phyloP scores from a whole-genome alignment of 2,888 invertebrate species.

The Pollenia angustigena region DNA sequence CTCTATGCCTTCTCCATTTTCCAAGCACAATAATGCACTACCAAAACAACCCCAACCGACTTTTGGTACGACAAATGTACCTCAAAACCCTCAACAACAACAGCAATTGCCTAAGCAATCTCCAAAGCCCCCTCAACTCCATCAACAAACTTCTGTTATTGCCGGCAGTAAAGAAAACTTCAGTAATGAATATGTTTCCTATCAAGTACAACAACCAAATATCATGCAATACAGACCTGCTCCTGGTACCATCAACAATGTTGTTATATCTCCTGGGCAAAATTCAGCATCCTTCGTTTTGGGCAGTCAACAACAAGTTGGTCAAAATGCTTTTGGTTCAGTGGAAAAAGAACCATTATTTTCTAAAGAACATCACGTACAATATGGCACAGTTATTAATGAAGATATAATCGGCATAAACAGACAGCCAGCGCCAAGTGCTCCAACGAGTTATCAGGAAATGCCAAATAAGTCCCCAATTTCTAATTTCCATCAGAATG shows the following conservation, averaged over 20 bases:
- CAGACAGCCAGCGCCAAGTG: constrained; percentile 71
- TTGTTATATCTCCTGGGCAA: constrained; percentile 87
- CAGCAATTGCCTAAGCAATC: constrained; percentile 59
- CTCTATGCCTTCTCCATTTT: constrained; percentile 82
- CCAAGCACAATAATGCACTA: constrained; percentile 76
- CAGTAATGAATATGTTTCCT: constrained; percentile 83
- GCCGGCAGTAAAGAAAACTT: constrained; percentile 78
- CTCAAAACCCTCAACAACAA: constrained; percentile 33
- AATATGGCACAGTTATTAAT: constrained; percentile 82
- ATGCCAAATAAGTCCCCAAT: constrained; percentile 72
- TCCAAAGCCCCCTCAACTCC: constrained; percentile 52
- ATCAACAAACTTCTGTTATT: constrained; percentile 66
- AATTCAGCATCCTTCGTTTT: constrained; percentile 88
- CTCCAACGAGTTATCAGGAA: constrained; percentile 61
- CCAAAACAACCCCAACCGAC: constrained; percentile 54
- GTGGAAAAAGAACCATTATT: constrained; percentile 85
- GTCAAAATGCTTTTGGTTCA: constrained; percentile 84
- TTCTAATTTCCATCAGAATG: constrained; percentile 77
- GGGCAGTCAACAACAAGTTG: constrained; percentile 87
- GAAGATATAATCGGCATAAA: constrained; percentile 79
- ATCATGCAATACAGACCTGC: constrained; percentile 84
- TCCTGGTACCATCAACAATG: constrained; percentile 86
- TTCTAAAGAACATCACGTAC: constrained; percentile 80
- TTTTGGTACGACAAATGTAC: constrained; percentile 36
- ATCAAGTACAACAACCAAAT: constrained; percentile 83